Conservation (phyloP, 2,797 vertebrate genomes). For the Phalloptychus januarius region DNA sequence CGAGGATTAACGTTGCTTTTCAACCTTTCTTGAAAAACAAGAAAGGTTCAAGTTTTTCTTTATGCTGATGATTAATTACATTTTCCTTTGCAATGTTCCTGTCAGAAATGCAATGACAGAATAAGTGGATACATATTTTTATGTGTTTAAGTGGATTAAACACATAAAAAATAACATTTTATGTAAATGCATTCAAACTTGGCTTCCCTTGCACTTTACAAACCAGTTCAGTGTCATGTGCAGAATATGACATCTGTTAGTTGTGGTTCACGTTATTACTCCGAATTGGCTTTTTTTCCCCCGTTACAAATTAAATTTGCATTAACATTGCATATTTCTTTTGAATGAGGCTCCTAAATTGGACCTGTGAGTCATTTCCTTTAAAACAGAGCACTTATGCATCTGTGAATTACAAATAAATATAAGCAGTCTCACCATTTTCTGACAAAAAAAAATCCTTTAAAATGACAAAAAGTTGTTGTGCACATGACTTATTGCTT, state of each 20-base stretch:
- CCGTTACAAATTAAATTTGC: not conserved
- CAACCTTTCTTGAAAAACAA: too few relatives aligned
- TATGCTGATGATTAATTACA: slow-evolving; percentile 30
- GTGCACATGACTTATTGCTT: not conserved
- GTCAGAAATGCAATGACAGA: too few relatives aligned
- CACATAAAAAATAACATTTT: too few relatives aligned
- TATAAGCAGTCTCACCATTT: not conserved
- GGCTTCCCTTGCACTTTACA: too few relatives aligned
- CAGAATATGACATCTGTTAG: not conserved
- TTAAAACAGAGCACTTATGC: not conserved
- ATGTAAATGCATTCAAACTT: too few relatives aligned
- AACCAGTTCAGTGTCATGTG: too few relatives aligned
- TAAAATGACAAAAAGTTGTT: not conserved
- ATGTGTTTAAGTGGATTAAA: not conserved
- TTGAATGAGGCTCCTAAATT: not conserved
- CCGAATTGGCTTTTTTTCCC: not conserved
- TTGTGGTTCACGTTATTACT: not conserved
- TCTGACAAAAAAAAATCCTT: not conserved
- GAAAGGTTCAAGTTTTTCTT: slow-evolving; percentile 13
- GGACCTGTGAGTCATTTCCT: not conserved
- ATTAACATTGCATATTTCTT: not conserved
- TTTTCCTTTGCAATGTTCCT: not conserved
- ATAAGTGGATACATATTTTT: not conserved
- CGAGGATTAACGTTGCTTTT: too few relatives aligned
- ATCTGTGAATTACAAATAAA: not conserved